These are phyloP conservation scores for Corythucha ciliata DNA, from an alignment of 2,888 invertebrate species.

Conservation along the genomic window DNA sequence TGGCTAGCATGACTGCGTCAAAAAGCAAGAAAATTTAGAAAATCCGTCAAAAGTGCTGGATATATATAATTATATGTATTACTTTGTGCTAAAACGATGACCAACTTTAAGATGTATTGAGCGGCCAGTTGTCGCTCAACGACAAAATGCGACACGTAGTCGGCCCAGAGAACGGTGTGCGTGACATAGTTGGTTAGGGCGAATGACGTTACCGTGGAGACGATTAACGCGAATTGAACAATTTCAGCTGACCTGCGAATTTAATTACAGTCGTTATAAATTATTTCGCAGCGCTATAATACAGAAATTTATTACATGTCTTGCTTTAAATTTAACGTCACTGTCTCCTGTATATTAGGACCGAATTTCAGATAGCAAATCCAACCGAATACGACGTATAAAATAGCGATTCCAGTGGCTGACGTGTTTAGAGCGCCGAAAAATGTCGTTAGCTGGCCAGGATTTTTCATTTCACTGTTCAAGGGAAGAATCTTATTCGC, in stretches of 20 bases:
- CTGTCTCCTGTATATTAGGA: slow-evolving; percentile 65
- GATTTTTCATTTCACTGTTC: slow-evolving; percentile 83
- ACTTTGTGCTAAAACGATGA: background rate
- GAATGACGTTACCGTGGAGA: slow-evolving; percentile 12
- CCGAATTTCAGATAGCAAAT: slow-evolving; percentile 85
- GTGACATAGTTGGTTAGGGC: slow-evolving; percentile 17
- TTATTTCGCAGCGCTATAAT: background rate
- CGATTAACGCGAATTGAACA: slow-evolving; percentile 13
- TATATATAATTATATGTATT: too few species aligned
- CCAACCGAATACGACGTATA: slow-evolving; percentile 76
- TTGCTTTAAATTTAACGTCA: slow-evolving; percentile 71
- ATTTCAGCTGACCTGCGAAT: slow-evolving; percentile 10
- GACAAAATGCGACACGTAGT: slow-evolving; percentile 15
- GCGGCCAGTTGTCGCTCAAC: background rate
- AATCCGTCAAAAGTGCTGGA: too few species aligned
- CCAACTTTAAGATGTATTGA: slow-evolving; percentile 9
- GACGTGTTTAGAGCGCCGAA: slow-evolving; percentile 82
- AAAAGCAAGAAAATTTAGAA: too few species aligned
- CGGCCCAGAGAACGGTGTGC: slow-evolving; percentile 20
- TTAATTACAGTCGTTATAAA: background rate
- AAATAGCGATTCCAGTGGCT: slow-evolving; percentile 65
- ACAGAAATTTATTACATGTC: slow-evolving; percentile 45
- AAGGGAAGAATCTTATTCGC: slow-evolving; percentile 88
- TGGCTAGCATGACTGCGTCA: slow-evolving; percentile 11
- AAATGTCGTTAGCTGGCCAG: slow-evolving; percentile 63